Evolutionary conservation across 1,140 invertebrate genomes (phyloP), one percentile per base, ranked within the genome.

Genomic region (Drosophila pseudoobscura): DNA sequence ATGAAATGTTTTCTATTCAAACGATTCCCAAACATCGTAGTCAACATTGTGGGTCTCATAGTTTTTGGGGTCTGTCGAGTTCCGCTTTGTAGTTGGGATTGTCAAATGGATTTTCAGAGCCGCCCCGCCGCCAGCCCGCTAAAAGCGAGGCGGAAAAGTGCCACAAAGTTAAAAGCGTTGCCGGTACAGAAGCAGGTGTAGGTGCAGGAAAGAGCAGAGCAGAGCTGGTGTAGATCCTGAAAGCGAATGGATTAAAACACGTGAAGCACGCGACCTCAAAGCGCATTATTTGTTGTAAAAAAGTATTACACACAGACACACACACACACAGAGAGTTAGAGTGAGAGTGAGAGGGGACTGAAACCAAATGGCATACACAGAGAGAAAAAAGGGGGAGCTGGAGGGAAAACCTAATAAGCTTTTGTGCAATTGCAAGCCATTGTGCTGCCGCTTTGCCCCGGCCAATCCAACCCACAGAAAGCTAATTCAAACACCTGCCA

Each of bases 401-500:
- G 41, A 54, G 53, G 52, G 50, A 77, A 72, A 71, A 78, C 64
- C 71, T 88, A 88, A 88, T 88, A 88, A 88, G 83, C 83, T 88
- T 88, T 88, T 88, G 78, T 88, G 75, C 83, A 88, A 88, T 88
- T 84, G 80, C 63, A 59, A 82, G 56, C 78, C 73, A 72, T 75
- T 63, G 70, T 60, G 62, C 55, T 65, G 63, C 55, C 59, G 76
- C 55, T 78, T 61, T 75, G 74, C 73, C 60, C 35, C 60, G 58
- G 64, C 24, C 24, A 26, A 26, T 26, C 74, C 83, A 76, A 65
- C 75, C 78, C 65, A 56, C 71, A 75, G 66, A 87, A 88, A 87
- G 78, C 82, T 87, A 87, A 87, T 88, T 88, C 83, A 78, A 87
- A 88, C 75, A 88, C 83, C 78, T 76, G 75, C 57, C 75, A 88